A percentile compares a stretch with the other conserved stretches of the same genome.
phyloP scores from a whole-genome alignment of 2,113 vertebrate genomes.

The Chaetops frenatus region DNA sequence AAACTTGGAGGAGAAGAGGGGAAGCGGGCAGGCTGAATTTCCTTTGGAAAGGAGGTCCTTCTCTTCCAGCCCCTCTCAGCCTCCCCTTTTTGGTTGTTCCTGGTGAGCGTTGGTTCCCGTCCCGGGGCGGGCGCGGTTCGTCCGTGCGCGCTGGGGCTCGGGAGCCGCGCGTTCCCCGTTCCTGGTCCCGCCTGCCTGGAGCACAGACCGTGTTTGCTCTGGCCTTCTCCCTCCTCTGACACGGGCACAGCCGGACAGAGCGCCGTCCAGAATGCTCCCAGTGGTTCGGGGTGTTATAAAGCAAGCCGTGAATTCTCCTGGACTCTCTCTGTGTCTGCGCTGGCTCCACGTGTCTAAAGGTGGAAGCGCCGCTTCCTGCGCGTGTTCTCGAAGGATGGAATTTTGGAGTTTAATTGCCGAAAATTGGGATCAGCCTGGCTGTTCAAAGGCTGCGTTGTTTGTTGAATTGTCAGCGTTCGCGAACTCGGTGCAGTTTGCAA shows the following conservation, averaged over 20 bases:
- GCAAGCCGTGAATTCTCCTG: not conserved
- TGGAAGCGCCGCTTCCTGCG: not conserved
- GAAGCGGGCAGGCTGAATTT: not conserved
- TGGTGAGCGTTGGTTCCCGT: rapidly evolving
- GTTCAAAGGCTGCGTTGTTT: not conserved
- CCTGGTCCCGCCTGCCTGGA: rapidly evolving
- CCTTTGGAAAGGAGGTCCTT: not conserved
- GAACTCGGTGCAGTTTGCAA: not conserved
- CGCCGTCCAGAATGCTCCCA: rapidly evolving
- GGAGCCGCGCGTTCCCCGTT: rapidly evolving
- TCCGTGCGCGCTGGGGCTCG: rapidly evolving
- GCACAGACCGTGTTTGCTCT: not conserved
- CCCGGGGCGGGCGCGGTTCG: not conserved
- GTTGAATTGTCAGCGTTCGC: not conserved
- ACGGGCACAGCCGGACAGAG: not conserved
- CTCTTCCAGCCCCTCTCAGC: not conserved
- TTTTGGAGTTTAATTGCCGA: not conserved
- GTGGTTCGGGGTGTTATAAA: not conserved
- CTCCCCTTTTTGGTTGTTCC: not conserved
- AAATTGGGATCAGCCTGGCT: not conserved
- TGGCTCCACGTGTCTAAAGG: not conserved
- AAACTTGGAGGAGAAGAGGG: not conserved
- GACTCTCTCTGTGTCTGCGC: rapidly evolving
- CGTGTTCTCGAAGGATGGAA: not conserved
- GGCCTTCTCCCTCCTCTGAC: not conserved